A percentile compares a stretch with the other conserved stretches of the same genome.
These are phyloP conservation scores for Nomia melanderi DNA, from an alignment of 1,140 invertebrate genomes.

Conservation along the genomic window DNA sequence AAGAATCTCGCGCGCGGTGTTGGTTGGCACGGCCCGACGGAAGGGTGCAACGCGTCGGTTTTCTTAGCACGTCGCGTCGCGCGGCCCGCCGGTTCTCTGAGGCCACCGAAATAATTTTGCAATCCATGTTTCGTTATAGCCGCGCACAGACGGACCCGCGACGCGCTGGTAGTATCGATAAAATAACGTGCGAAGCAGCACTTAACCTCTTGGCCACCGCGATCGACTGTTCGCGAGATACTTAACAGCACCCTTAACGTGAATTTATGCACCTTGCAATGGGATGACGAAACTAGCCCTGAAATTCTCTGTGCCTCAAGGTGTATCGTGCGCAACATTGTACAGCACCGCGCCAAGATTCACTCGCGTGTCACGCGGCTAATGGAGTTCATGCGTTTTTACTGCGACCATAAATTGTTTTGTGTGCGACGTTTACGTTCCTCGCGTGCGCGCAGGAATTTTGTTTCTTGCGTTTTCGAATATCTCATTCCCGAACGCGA, in stretches of 20 bases:
- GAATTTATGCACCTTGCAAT: constrained; percentile 15
- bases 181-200: constrained; percentile 7
- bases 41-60: background rate
- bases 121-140: background rate
- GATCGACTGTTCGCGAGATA: background rate
- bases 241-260: background rate
- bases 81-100: background rate
- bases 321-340: constrained; percentile 26
- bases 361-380: constrained; percentile 54
- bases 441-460: constrained; percentile 28
- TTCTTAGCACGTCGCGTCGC: background rate
- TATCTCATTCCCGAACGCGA: background rate
- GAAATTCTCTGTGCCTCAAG: constrained; percentile 16
- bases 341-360: constrained; percentile 57
- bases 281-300: constrained; percentile 46
- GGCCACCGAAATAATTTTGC: background rate
- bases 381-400: constrained; percentile 63
- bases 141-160: background rate
- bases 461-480: background rate
- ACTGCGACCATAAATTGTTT: constrained; percentile 63
- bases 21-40: constrained; percentile 21
- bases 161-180: background rate
- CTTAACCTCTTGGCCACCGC: background rate
- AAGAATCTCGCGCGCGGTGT: constrained; percentile 1
- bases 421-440: constrained; percentile 58